Base-by-base conservation (phyloP, 2,113 vertebrate genomes). In the Aldabrachelys gigantea region DNA sequence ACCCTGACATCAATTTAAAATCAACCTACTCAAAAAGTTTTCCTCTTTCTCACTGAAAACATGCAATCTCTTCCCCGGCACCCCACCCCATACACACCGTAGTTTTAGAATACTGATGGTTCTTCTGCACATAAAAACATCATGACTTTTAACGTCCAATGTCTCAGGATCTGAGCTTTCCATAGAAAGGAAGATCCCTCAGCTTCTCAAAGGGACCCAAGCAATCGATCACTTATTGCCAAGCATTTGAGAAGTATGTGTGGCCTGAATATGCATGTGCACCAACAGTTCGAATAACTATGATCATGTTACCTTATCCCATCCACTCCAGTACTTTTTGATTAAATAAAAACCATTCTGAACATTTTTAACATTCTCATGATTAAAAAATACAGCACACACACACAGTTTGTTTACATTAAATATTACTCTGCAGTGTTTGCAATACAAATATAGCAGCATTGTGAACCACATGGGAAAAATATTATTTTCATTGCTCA, bases 1-100 rank as follows among this genome's bases (percentile, higher is more conserved):
- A 3, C 8, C n/a, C 38, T 25, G 41, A 44, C 12, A 25, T 44
- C 72, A 47, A 44, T 44, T 29, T 25, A 78, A 47, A 47, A 24
- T 16, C 38, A 14, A 44, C 25, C 50, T 87, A 31, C 4, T 49
- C 80, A 5, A 2, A 13, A 86, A 54, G 1, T 89, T 29, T 88
- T 89, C 38, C 79, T 90, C 12, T 25, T 90, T 95, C 81, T 87
- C 81, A 95, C 21, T 53, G 83, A 72, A 89, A 84, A 91, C 6
- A 78, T 16, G 87, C 59, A 31, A 62, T 90, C 80, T 90, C 62
- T 90, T 80, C 31, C 8, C 17, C 35, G 7, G n/a, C 78, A 90
- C 79, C 53, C 53, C 53, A 22, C 21, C 21, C 3, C 21, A 6
- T 21, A 21, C 7, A 54, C 53, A 21, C 19, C 19, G 7, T 21